These are phyloP conservation scores for Phlogophora meticulosa DNA, from an alignment of 2,888 invertebrate genomes.

Conservation along the genomic window DNA sequence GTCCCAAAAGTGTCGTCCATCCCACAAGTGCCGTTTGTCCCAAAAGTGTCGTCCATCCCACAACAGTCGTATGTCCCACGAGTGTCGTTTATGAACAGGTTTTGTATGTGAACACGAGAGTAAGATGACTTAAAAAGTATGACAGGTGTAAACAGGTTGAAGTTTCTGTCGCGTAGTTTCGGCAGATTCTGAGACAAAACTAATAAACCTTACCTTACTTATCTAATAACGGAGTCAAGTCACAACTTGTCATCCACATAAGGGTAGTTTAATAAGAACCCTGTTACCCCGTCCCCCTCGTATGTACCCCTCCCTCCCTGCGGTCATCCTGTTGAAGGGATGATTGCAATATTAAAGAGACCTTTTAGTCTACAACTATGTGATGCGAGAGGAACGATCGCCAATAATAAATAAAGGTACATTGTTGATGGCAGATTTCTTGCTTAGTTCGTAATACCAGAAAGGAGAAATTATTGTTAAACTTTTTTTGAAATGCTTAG, in stretches of 20 bases:
- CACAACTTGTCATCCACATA: conserved; percentile 12
- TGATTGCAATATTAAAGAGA: conserved; percentile 5
- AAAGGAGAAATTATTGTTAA: not conserved
- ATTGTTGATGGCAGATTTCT: not conserved
- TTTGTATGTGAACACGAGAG: too few relatives aligned
- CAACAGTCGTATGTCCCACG: too few relatives aligned
- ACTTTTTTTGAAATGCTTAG: not conserved
- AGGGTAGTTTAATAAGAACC: conserved; percentile 31
- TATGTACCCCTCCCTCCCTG: not conserved
- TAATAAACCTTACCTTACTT: not conserved
- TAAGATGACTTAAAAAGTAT: not conserved
- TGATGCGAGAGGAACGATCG: not conserved
- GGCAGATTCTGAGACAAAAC: not conserved
- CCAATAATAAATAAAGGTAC: not conserved
- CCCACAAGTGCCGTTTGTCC: too few relatives aligned
- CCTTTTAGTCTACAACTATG: not conserved
- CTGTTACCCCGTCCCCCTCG: not conserved
- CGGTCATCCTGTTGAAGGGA: conserved; percentile 9
- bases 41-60: too few relatives aligned
- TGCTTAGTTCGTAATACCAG: too few relatives aligned
- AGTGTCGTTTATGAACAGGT: too few relatives aligned
- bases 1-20: too few relatives aligned
- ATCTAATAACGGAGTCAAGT: conserved; percentile 4
- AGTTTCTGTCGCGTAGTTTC: too few relatives aligned
- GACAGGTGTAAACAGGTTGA: too few relatives aligned